Percentiles rank a stretch among this genome's conserved stretches.
phyloP scores from a whole-genome alignment of 2,888 invertebrate species.

The Meteorus cinctellus region DNA sequence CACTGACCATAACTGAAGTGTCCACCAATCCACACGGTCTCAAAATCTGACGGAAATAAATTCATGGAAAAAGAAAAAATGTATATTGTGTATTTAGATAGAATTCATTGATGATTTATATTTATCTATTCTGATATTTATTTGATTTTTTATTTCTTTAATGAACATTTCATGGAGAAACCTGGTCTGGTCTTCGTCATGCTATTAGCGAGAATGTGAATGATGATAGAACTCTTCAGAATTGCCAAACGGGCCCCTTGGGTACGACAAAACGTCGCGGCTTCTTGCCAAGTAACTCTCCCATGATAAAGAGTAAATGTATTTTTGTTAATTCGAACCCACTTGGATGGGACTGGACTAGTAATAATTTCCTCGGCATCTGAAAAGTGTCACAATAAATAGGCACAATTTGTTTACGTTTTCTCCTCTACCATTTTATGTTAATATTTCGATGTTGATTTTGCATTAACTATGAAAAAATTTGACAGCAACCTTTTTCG shows the following conservation, averaged over 20 bases:
- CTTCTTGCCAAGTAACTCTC: conserved; percentile 74
- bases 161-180: conserved; percentile 28
- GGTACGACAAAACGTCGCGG: conserved; percentile 74
- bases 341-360: conserved; percentile 57
- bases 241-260: conserved; percentile 75
- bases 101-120: neutral
- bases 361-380: conserved; percentile 49
- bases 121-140: neutral
- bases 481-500: conserved; percentile 70
- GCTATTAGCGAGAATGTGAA: conserved; percentile 58
- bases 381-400: conserved; percentile 27
- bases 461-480: neutral
- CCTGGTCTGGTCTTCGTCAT: conserved; percentile 59
- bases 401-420: neutral
- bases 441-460: neutral
- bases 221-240: conserved; percentile 72
- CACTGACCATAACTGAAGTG: conserved; percentile 72
- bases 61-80: neutral
- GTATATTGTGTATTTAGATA: neutral
- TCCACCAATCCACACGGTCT: conserved; percentile 76
- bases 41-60: conserved; percentile 64
- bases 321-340: conserved; percentile 61
- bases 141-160: neutral
- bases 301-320: conserved; percentile 74
- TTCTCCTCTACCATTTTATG: neutral